Base-by-base conservation (phyloP, 1,140 invertebrate species). In the Olivierus martensii region DNA sequence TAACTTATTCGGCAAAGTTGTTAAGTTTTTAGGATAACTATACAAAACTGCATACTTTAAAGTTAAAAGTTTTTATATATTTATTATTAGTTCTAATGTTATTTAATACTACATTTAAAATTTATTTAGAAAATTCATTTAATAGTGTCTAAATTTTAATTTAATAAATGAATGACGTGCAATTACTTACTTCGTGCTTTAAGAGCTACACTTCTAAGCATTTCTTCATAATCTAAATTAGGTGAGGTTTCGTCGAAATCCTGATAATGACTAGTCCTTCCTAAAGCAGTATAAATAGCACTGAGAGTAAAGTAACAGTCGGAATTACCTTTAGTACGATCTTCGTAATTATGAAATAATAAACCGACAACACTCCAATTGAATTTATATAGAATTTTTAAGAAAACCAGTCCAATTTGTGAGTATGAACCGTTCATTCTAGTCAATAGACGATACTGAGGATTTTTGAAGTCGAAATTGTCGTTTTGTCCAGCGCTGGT, bases 401-500 rank as follows among this genome's bases (percentile, higher is more conserved):
- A 66, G 2, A 89, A 73, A 12, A 84, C 83, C 36, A 68, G 60
- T 1, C 52, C 52, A 34, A 55, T 52, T 18, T 83, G 77, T 47
- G 73, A 76, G 68, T 88, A 84, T 39, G 82, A 82, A 0, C 87
- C 84, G 73, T 87, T 88, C 70, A 93, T 79, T 37, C 89, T 75
- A 1, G 87, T 93, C 11, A 94, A 70, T 0, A 85, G 80, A 1
- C 77, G 77, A 67, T 83, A 93, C 55, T 75, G 68, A 11, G 64
- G 65, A 41, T 61, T 64, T 62, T 83, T 83, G 66, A 78, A 70
- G 35, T 73, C 76, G 66, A 90, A 90, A 41, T 83, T 79, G 52
- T 85, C 79, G 0, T 84, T 84, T 62, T 86, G 81, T 0, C 80
- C 89, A 0, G 84, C 85, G 0, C 87, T 79, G 2, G 87, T 90